These are phyloP conservation scores for Denticeps clupeoides DNA, from an alignment of 2,797 vertebrate species.

Conservation along the genomic window DNA sequence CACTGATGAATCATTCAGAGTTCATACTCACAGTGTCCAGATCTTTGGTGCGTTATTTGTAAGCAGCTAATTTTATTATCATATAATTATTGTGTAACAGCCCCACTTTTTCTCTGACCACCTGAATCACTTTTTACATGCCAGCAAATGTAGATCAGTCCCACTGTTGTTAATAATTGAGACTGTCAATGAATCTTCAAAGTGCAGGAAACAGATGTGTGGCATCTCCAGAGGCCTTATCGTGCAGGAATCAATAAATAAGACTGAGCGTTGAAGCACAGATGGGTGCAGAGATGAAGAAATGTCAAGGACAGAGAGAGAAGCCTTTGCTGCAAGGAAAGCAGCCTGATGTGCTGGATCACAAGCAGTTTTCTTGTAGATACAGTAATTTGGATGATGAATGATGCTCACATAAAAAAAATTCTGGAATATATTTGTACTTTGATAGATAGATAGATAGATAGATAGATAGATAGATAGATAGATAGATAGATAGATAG, in stretches of 20 bases:
- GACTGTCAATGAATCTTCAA: slow-evolving; percentile 57
- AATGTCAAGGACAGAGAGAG: not conserved
- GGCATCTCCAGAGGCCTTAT: slow-evolving; percentile 55
- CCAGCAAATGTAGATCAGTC: slow-evolving; percentile 55
- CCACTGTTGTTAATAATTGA: slow-evolving; percentile 50
- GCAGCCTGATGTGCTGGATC: no score
- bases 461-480: no score
- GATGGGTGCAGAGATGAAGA: slow-evolving; percentile 34
- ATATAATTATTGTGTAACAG: slow-evolving; percentile 62
- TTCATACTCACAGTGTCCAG: no score
- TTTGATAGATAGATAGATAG: no score
- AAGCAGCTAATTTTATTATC: slow-evolving; percentile 52
- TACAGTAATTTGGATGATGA: no score
- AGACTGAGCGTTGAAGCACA: slow-evolving; percentile 49
- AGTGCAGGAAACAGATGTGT: slow-evolving; percentile 62
- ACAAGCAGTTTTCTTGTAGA: no score
- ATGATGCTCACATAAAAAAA: no score
- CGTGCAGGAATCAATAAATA: slow-evolving; percentile 64
- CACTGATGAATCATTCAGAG: no score
- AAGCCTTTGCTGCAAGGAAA: no score
- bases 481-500: no score
- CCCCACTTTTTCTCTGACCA: slow-evolving; percentile 51
- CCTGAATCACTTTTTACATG: slow-evolving; percentile 52
- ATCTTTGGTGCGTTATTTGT: no score
- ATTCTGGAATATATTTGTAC: no score